phyloP scores from a whole-genome alignment of 2,797 vertebrate genomes.

The Lacerta viridis region DNA sequence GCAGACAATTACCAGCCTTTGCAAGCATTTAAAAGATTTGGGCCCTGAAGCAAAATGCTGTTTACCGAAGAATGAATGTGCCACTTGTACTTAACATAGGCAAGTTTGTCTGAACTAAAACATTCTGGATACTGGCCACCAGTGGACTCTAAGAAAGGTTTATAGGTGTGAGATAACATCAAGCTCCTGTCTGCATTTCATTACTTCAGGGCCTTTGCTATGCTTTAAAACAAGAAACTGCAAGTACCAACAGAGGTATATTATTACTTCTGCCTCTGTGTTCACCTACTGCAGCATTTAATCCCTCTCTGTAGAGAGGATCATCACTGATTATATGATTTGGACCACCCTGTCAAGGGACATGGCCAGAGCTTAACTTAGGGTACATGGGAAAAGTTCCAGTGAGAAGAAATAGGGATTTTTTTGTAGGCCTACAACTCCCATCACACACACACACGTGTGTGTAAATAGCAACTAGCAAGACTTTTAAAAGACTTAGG shows the following conservation, averaged over 20 bases:
- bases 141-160: slow-evolving; percentile 75
- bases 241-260: slow-evolving; percentile 75
- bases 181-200: slow-evolving; percentile 73
- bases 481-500: neutral
- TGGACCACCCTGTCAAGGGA: slow-evolving; percentile 40
- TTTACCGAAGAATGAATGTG: slow-evolving; percentile 75
- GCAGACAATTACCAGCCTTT: slow-evolving; percentile 72
- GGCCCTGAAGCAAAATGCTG: slow-evolving; percentile 75
- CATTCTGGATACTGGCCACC: slow-evolving; percentile 76
- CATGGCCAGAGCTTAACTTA: slow-evolving; percentile 16
- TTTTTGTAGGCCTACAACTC: no score
- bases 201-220: slow-evolving; percentile 73
- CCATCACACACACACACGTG: no score
- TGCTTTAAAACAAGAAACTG: slow-evolving; percentile 70
- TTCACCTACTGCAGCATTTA: slow-evolving; percentile 34
- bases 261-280: slow-evolving; percentile 67
- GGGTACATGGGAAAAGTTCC: neutral
- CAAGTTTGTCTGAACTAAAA: slow-evolving; percentile 62
- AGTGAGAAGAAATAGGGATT: neutral
- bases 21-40: slow-evolving; percentile 76
- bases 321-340: neutral
- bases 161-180: slow-evolving; percentile 79
- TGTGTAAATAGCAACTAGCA: neutral
- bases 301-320: slow-evolving; percentile 23
- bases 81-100: slow-evolving; percentile 64